Base-by-base conservation (phyloP, 2,113 vertebrate species). In the Petrocephalus microphthalmus region DNA sequence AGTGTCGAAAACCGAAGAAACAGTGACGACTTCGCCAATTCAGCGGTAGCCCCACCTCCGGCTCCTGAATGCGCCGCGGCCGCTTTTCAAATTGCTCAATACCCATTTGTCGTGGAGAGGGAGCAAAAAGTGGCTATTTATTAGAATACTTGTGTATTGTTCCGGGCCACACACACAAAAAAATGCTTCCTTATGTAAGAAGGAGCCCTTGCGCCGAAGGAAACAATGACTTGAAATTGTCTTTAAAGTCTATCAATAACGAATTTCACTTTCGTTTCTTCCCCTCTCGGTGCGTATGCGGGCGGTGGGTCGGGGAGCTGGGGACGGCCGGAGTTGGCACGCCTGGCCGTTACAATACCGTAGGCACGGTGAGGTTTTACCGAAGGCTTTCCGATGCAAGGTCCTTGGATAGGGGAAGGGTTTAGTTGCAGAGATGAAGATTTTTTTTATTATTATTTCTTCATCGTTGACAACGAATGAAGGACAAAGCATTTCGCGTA, bases 161-260 rank as follows among this genome's bases (percentile, higher is more conserved):
- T 98, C 97, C 53, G 93, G 89, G 96, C 95, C 93, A 94, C 96
- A 99, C 98, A 42, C 42, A 42, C 42, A 42, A 42, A 42, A 67
- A 99, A 99, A 93, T 96, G 94, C 95, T 97, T 96, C 97, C 97
- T 98, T 98, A 96, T 98, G 97, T 96, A 95, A 96, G 95, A 95
- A 96, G 95, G 96, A 96, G 93, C 94, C 95, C 95, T 95, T 89
- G 95, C 93, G 91, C 94, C 93, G 94, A 94, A 94, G 96, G 97
- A 98, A 98, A 98, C 98, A 99, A 99, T 98, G 96, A 97, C 95
- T 97, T 96, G 96, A 97, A 98, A 98, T 98, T 98, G 97, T 98
- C 96, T 98, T 96, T 93, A 95, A 96, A 96, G 95, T 97, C 96
- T 96, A 96, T 93, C 93, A 90, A 92, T 96, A 97, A 97, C 97